Percentiles rank a stretch among this genome's conserved stretches.
phyloP scores from a whole-genome alignment of 2,113 vertebrate genomes.

The Nothobranchius kuhntae region DNA sequence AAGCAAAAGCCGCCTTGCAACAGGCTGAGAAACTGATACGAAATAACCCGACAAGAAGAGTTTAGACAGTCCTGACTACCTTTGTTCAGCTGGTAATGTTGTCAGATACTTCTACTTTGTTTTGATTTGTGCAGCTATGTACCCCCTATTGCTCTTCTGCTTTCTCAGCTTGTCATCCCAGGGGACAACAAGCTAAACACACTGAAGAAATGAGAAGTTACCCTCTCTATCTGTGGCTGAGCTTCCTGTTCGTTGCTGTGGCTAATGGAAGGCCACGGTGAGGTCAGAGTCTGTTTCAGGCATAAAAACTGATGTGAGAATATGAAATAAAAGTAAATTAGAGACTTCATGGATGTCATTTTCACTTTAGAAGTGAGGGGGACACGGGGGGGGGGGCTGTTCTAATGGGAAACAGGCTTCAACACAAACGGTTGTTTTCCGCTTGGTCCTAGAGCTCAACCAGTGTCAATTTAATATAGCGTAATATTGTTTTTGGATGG shows the following conservation, averaged over 20 bases:
- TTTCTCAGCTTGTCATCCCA: background rate
- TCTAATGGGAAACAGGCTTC: too few species aligned
- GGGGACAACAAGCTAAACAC: constrained; percentile 1
- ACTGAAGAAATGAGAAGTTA: constrained; percentile 53
- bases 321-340: background rate
- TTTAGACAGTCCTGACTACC: background rate
- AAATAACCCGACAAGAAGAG: background rate
- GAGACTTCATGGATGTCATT: too few species aligned
- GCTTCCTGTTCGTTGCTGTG: constrained; percentile 56
- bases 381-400: too few species aligned
- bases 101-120: background rate
- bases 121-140: background rate
- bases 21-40: too few species aligned
- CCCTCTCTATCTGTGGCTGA: constrained; percentile 39
- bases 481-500: too few species aligned
- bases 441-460: too few species aligned
- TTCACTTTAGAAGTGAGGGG: too few species aligned
- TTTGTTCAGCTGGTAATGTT: background rate
- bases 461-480: too few species aligned
- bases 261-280: constrained; percentile 22
- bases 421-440: too few species aligned
- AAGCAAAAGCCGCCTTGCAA: background rate
- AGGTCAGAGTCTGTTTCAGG: background rate
- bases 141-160: background rate
- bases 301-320: background rate